phyloP scores from a whole-genome alignment of 2,797 vertebrate genomes.

The Capromys pilorides region DNA sequence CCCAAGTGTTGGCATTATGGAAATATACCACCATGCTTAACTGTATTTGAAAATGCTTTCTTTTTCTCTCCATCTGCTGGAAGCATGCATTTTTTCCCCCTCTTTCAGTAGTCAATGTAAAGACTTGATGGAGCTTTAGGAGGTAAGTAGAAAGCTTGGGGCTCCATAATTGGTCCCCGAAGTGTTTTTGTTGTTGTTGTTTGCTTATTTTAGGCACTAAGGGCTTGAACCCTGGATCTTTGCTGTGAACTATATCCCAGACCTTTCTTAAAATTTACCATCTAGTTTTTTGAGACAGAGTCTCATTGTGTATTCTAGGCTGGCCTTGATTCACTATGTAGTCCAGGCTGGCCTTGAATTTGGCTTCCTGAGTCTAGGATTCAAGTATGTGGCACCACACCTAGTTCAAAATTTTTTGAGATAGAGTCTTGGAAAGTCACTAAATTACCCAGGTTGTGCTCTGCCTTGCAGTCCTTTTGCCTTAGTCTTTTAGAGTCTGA shows the following conservation, averaged over 20 bases:
- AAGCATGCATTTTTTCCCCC: not conserved
- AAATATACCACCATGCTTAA: not conserved
- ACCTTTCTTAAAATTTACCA: not conserved
- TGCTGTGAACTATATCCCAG: not conserved
- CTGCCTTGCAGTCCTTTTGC: not conserved
- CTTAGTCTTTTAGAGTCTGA: not conserved
- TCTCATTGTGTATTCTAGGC: not conserved
- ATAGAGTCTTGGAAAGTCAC: not conserved
- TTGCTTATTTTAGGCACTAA: not conserved
- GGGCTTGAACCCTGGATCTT: not conserved
- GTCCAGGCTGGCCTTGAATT: not conserved
- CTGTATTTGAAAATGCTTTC: not conserved
- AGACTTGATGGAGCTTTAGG: not conserved
- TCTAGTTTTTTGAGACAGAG: not conserved
- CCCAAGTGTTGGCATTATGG: not conserved
- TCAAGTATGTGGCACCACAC: not conserved
- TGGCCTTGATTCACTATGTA: not conserved
- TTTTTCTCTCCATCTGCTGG: not conserved
- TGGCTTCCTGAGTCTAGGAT: not conserved
- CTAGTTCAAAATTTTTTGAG: not conserved
- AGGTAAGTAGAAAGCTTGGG: not conserved
- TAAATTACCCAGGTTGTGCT: not conserved
- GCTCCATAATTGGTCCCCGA: not conserved
- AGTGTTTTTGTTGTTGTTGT: not conserved
- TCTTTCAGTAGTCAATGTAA: not conserved